Base-by-base conservation (phyloP, 2,888 invertebrate species). In the Disparrhopalites patrizii region DNA sequence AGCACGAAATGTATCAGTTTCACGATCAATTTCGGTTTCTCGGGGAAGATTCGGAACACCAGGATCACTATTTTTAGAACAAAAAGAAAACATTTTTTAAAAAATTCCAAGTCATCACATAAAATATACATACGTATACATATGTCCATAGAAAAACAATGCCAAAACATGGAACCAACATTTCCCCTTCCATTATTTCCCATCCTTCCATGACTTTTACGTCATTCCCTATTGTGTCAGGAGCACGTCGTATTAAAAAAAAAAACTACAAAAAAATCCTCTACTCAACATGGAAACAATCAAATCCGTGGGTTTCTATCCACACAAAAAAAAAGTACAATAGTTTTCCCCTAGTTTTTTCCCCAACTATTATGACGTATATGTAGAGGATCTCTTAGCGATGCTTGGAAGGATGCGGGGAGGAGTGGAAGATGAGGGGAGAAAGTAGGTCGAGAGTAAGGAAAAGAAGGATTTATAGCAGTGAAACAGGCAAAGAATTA, bases 1-100 rank as follows among this genome's bases (percentile, higher is more conserved):
- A 75, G 62, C 25, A 65, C 69, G 47, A 70, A 73, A 40, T 75
- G 75, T n/a, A 71, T 31, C 52, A 75, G 61, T 28, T 75, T 75
- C n/a, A 73, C 69, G 20, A 69, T 68, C 27, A 71, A 51, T 62
- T 73, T 75, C 13, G 73, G 73, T 25, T 64, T 65, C 30, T 65
- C 69, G 1, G 73, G 75, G 61, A 73, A 67, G 23, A 72, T 67
- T 54, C 75, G 68, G 56, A 68, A 75, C 1, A 75, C 68, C 1
- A 75, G 60, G 25, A 70, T 68, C 23, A 69, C 74, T 74, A 64
- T 18, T n/a, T n/a, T n/a, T n/a, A n/a, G n/a, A n/a, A n/a, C n/a
- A n/a, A n/a, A n/a, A n/a, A n/a, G n/a, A n/a, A n/a, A n/a, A n/a
- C n/a, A n/a, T n/a, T n/a, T 18, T 55, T 15, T 50, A 13, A 30